Evolutionary conservation across 2,113 vertebrate species (phyloP).

Genomic region (Grammomys surdaster): DNA sequence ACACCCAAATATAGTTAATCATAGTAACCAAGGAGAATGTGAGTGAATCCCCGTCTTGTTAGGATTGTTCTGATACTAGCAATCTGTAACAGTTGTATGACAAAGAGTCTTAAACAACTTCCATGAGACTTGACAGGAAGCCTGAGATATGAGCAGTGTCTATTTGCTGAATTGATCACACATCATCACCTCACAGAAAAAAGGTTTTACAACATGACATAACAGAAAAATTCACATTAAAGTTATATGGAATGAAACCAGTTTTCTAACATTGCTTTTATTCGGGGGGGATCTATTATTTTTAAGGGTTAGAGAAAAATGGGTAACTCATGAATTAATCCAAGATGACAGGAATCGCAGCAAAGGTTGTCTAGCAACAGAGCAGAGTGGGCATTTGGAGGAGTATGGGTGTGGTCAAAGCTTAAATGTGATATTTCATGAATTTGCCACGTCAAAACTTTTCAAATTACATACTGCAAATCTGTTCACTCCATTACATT

Average conservation of each 20-base stretch:
- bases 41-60: conserved; percentile 71
- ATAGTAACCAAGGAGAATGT: conserved; percentile 72
- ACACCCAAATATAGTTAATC: conserved; percentile 69
- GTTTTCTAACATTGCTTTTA: not conserved
- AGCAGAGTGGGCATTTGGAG: accelerated
- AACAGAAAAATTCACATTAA: conserved; percentile 11
- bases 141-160: not conserved
- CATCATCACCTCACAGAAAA: not conserved
- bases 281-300: not conserved
- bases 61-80: conserved; percentile 63
- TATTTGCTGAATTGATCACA: not conserved
- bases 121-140: conserved; percentile 32
- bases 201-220: not conserved
- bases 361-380: not conserved
- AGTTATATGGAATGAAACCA: not conserved
- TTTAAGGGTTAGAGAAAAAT: not conserved
- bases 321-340: not conserved
- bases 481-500: not conserved
- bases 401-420: accelerated
- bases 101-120: conserved; percentile 70
- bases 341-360: not conserved
- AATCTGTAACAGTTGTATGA: conserved; percentile 41
- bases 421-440: not conserved
- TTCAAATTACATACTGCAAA: not conserved
- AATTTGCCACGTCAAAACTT: not conserved